A percentile compares a stretch with the other conserved stretches of the same genome.
These are phyloP conservation scores for Spicauda simplicius DNA, from an alignment of 2,888 invertebrate species.

Conservation along the genomic window DNA sequence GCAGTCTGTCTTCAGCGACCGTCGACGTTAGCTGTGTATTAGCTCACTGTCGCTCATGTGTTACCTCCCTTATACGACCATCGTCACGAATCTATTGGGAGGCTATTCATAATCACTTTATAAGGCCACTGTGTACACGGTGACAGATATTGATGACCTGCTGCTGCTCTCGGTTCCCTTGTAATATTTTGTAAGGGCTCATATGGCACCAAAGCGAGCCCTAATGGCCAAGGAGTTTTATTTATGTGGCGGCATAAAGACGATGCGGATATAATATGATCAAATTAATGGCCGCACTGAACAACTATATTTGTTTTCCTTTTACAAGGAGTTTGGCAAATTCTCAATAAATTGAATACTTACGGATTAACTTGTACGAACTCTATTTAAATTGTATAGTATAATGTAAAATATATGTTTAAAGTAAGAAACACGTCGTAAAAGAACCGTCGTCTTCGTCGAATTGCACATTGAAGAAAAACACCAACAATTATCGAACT, in stretches of 20 bases:
- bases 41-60: too few species aligned
- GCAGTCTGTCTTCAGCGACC: too few species aligned
- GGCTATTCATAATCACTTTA: slow-evolving; percentile 73
- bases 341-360: too few species aligned
- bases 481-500: too few species aligned
- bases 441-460: too few species aligned
- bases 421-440: too few species aligned
- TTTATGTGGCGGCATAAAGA: slow-evolving; percentile 75
- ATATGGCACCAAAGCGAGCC: slow-evolving; percentile 48
- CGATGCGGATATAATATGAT: slow-evolving; percentile 64
- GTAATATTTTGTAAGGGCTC: slow-evolving; percentile 61
- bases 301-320: slow-evolving; percentile 49
- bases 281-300: slow-evolving; percentile 62
- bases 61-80: slow-evolving; percentile 36
- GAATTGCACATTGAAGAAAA: too few species aligned
- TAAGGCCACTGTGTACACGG: slow-evolving; percentile 74
- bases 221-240: slow-evolving; percentile 72
- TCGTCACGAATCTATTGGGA: slow-evolving; percentile 48
- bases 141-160: slow-evolving; percentile 80
- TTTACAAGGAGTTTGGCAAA: not conserved
- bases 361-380: too few species aligned
- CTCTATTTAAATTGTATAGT: too few species aligned
- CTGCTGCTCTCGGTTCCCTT: slow-evolving; percentile 59
- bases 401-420: too few species aligned
- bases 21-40: too few species aligned